These are phyloP conservation scores for Merluccius polli DNA, from an alignment of 2,797 vertebrate species.

Conservation along the genomic window DNA sequence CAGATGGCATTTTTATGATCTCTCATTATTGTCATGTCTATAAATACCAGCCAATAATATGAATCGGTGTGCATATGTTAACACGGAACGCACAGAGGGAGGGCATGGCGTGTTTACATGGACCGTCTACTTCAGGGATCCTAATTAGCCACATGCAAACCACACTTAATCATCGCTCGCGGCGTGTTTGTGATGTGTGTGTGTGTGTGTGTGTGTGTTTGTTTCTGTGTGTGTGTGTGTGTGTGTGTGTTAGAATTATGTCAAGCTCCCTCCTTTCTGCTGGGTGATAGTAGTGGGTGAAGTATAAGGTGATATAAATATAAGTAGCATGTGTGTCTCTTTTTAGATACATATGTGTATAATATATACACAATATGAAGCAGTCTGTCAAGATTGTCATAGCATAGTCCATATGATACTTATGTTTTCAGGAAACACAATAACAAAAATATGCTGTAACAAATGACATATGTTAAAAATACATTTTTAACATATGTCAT, in stretches of 20 bases:
- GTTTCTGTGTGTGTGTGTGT: background rate
- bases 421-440: too few relatives aligned
- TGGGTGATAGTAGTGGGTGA: too few relatives aligned
- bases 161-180: background rate
- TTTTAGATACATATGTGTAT: background rate
- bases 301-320: too few relatives aligned
- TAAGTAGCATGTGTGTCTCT: too few relatives aligned
- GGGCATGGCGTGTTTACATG: background rate
- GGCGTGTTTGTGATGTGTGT: too few relatives aligned
- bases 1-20: background rate
- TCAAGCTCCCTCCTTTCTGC: background rate
- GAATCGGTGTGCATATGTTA: slow-evolving; percentile 17
- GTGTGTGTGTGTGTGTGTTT: too few relatives aligned
- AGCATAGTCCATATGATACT: too few relatives aligned
- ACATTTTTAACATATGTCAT: too few relatives aligned
- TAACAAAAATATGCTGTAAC: too few relatives aligned
- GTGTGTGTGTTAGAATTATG: slow-evolving; percentile 2
- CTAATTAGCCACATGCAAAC: background rate
- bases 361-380: too few relatives aligned
- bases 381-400: too few relatives aligned
- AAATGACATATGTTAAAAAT: too few relatives aligned
- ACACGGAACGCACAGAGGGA: background rate
- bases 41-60: slow-evolving; percentile 1
- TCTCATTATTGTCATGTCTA: background rate
- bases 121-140: slow-evolving; percentile 11